Conservation (phyloP, 2,888 invertebrate genomes). For the Sminthurides aquaticus region DNA sequence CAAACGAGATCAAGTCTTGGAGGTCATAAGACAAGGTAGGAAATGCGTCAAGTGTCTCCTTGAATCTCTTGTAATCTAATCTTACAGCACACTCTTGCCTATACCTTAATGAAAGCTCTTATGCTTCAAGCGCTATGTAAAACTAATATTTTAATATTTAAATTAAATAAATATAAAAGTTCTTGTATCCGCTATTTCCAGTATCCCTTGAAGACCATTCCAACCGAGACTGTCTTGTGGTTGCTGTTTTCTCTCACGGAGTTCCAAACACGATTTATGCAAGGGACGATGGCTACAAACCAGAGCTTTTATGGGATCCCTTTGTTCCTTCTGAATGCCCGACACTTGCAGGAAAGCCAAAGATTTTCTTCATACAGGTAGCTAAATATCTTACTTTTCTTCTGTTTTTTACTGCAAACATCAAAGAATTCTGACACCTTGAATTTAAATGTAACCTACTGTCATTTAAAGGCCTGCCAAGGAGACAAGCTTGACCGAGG, state of each 20-base stretch:
- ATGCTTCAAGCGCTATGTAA: too few species aligned
- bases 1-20: slow-evolving; percentile 27
- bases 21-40: slow-evolving; percentile 35
- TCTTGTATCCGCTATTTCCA: slow-evolving; percentile 43
- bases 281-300: slow-evolving; percentile 35
- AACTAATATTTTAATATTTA: too few species aligned
- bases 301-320: slow-evolving; percentile 57
- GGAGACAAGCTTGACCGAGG: slow-evolving; percentile 79
- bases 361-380: slow-evolving; percentile 52
- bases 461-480: slow-evolving; percentile 77
- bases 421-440: background rate
- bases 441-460: too few species aligned
- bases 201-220: slow-evolving; percentile 70
- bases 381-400: slow-evolving; percentile 28
- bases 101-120: slow-evolving; percentile 8
- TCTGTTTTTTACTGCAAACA: background rate
- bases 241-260: slow-evolving; percentile 82
- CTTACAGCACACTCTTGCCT: too few species aligned
- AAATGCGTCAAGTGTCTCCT: slow-evolving; percentile 1
- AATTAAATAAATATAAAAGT: too few species aligned
- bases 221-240: slow-evolving; percentile 71
- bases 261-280: slow-evolving; percentile 50
- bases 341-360: slow-evolving; percentile 40
- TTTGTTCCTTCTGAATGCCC: slow-evolving; percentile 61
- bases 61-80: too few species aligned